Base-by-base conservation (phyloP, 2,888 invertebrate species). In the Sipha maydis region DNA sequence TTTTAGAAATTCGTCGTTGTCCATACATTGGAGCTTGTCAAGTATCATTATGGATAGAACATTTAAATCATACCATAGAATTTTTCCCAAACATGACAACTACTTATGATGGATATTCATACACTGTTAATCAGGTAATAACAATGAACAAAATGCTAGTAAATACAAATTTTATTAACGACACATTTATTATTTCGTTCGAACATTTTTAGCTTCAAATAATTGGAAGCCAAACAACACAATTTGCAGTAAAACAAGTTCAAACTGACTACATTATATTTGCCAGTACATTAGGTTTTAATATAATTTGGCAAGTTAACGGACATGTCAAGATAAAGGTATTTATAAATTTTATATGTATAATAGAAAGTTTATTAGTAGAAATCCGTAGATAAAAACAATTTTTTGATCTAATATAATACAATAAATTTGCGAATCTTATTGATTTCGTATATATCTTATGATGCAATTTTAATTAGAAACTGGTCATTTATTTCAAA, bases 291-390 rank as follows among this genome's bases (percentile, higher is more conserved):
- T 95, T 95, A 90, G 95, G 95, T 85, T 96, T 96, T 91, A 95
- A 95, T 92, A 94, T 96, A 1, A 93, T 95, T 3, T 96, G 95
- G 92, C 95, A 94, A 91, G 93, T 93, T 7, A 94, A 94, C 85
- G 95, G 95, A 4, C 94, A 95, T 91, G 93, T 95, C 0, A 95
- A 95, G 92, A 93, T 97, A 90, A 95, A 95, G 90, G 95, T 96
- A 80, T 93, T 93, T 91, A 83, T 14, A 48, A 48, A 48, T 14
- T 14, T 2, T 14, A 38, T 5, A 38, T 7, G 38, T 38, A 48
- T 48, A 14, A 48, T 48, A 48, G 14, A 34, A 34, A 34, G 34
- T 34, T 34, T 34, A 34, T 34, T 34, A 4, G 34, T 34, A 2
- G 34, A 34, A 48, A 48, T 14, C 14, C 48, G 48, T 48, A 11